Conservation (phyloP, 2,113 vertebrate genomes). For the Gobius niger region DNA sequence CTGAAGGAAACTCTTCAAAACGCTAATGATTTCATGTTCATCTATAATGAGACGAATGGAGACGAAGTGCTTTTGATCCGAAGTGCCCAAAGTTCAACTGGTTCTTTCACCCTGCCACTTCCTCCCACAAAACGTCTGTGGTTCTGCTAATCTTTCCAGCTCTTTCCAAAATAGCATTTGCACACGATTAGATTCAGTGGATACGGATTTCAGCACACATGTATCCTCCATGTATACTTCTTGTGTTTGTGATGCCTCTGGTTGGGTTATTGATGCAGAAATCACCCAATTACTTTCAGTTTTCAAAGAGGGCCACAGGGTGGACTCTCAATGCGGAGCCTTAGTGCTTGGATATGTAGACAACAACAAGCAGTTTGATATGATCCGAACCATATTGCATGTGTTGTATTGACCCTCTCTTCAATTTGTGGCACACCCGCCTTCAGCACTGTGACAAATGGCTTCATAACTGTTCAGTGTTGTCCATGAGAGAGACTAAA, state of each 20-base stretch:
- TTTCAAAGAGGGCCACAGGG: neutral
- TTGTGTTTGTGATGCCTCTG: neutral
- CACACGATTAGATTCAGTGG: neutral
- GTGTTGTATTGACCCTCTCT: neutral
- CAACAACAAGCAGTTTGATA: too few species aligned
- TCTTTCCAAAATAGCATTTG: neutral
- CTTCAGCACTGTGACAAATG: neutral
- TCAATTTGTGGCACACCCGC: neutral
- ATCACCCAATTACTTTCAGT: neutral
- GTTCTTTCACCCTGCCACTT: neutral
- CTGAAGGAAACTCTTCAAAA: neutral
- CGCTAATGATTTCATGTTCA: neutral
- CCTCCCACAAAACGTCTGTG: conserved; percentile 8
- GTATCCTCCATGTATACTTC: neutral
- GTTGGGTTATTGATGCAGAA: neutral
- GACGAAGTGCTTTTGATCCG: neutral
- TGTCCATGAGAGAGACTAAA: conserved; percentile 8
- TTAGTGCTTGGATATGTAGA: too few species aligned
- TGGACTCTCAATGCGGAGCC: too few species aligned
- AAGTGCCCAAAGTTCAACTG: neutral
- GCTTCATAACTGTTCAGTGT: conserved; percentile 10
- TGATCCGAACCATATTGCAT: neutral
- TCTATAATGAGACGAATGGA: neutral
- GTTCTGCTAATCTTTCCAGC: neutral
- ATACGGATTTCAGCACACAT: neutral